A percentile compares a stretch with the other conserved stretches of the same genome.
Conservation (phyloP, 1,140 invertebrate species). For the Tachypleus tridentatus region DNA sequence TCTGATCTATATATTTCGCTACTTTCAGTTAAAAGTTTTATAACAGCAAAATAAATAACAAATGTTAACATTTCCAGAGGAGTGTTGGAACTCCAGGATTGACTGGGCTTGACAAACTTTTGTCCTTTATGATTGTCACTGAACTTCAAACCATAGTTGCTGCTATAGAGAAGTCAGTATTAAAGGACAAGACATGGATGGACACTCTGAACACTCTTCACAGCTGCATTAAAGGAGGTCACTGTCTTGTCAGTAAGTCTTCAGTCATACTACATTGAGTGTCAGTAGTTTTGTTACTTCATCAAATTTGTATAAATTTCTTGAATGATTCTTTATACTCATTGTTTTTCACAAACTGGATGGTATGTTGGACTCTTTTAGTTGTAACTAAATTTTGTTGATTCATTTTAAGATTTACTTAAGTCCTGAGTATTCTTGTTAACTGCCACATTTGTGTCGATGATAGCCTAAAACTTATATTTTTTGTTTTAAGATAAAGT, state of each 20-base stretch:
- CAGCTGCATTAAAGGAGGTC: neutral
- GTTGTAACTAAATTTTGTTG: no score
- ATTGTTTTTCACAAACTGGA: no score
- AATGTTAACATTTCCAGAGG: constrained; percentile 28
- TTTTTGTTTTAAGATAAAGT: no score
- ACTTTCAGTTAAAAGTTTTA: constrained; percentile 5
- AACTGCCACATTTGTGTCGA: no score
- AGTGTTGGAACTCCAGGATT: constrained; percentile 77
- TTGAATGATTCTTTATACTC: no score
- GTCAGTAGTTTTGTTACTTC: no score
- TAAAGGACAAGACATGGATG: constrained; percentile 23
- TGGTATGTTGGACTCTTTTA: no score
- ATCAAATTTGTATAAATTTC: no score
- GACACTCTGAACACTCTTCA: constrained; percentile 16
- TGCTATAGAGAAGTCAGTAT: constrained; percentile 20
- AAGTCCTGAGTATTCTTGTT: no score
- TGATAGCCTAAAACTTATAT: no score
- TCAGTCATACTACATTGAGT: neutral
- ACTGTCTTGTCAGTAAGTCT: neutral
- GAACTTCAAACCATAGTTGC: constrained; percentile 49
- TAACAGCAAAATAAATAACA: no score
- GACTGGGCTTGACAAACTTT: constrained; percentile 72
- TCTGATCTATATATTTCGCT: constrained; percentile 2
- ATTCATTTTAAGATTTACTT: no score
- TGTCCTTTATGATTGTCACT: constrained; percentile 75